Conservation (phyloP, 2,797 vertebrate species). For the Heterohyrax brucei region DNA sequence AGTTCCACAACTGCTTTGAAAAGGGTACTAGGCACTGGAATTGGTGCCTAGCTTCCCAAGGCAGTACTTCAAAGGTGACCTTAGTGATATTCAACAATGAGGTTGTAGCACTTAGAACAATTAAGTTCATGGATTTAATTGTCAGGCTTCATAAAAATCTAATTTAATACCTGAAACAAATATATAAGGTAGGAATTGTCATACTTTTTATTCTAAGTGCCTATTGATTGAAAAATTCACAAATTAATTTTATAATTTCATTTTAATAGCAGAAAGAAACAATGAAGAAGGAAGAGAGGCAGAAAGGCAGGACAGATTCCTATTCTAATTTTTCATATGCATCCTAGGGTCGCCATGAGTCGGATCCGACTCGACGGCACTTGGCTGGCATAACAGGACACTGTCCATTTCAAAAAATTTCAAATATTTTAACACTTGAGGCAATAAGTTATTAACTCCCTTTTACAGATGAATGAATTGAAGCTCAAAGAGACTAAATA, state of each 20-base stretch:
- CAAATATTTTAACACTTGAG: constrained; percentile 17
- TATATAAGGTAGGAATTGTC: neutral
- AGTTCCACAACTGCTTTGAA: too few species aligned
- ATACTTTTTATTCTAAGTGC: neutral
- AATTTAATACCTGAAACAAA: neutral
- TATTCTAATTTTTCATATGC: neutral
- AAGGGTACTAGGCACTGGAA: too few species aligned
- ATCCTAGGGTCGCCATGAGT: neutral
- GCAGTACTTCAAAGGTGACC: too few species aligned
- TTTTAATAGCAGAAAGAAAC: constrained; percentile 35
- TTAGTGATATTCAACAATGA: too few species aligned
- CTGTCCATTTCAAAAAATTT: neutral
- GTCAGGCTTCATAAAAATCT: too few species aligned
- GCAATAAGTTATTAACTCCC: neutral
- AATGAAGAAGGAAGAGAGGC: neutral
- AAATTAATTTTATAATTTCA: neutral
- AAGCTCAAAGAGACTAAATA: neutral
- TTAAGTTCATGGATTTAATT: too few species aligned
- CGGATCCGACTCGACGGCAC: too few species aligned
- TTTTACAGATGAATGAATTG: neutral
- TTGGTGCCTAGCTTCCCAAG: too few species aligned
- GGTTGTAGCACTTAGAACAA: too few species aligned
- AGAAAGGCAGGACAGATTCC: neutral
- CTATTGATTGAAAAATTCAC: neutral
- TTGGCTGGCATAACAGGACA: neutral